Evolutionary conservation across 2,888 invertebrate species (phyloP).

Genomic region (Tenthredo amoena): DNA sequence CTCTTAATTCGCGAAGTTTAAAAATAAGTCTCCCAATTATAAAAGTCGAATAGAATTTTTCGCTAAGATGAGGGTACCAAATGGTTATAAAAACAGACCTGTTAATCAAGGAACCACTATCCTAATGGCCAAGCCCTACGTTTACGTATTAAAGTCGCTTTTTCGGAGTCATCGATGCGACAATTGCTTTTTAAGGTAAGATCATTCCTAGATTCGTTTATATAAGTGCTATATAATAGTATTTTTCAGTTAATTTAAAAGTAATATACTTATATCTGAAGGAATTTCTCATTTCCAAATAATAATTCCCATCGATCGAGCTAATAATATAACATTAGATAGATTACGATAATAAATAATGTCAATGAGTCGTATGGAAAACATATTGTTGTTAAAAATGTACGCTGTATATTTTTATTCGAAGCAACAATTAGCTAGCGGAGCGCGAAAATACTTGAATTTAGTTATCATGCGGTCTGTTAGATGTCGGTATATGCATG

Average conservation of each 20-base stretch:
- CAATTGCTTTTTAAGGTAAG: slow-evolving; percentile 87
- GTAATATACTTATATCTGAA: no score
- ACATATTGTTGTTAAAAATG: neutral
- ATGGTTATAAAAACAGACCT: slow-evolving; percentile 76
- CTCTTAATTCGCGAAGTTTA: neutral
- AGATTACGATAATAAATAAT: neutral
- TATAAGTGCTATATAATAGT: neutral
- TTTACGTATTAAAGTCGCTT: slow-evolving; percentile 85
- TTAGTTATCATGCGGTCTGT: neutral
- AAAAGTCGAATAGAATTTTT: neutral
- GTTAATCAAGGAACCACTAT: slow-evolving; percentile 85
- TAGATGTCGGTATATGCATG: neutral
- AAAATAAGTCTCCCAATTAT: neutral
- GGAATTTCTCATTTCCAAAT: neutral
- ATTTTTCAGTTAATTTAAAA: neutral
- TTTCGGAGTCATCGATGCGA: slow-evolving; percentile 87
- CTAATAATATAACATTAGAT: neutral
- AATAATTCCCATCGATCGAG: neutral
- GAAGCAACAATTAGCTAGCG: neutral
- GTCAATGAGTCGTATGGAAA: neutral
- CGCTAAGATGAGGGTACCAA: slow-evolving; percentile 67
- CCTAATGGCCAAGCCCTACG: slow-evolving; percentile 88
- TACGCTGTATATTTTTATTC: neutral
- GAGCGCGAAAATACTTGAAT: slow-evolving; percentile 22
- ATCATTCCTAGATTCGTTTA: slow-evolving; percentile 55